Evolutionary conservation across 2,113 vertebrate species (phyloP).

Genomic region (Toxotes chatareus): DNA sequence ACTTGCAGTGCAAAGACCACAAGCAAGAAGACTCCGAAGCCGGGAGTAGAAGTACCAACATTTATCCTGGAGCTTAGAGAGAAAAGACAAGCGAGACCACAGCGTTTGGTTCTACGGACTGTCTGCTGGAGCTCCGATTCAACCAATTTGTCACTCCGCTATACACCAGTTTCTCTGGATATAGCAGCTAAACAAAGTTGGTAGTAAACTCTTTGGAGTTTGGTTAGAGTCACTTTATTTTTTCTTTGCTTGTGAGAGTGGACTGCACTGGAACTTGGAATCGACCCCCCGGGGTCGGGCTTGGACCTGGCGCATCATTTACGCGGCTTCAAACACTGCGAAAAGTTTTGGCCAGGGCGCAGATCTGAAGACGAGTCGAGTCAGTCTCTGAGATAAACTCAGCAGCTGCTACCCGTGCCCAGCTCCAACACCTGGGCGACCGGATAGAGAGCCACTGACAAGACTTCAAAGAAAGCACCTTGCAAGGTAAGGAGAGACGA

Average conservation of each 20-base stretch:
- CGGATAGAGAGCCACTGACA: conserved; percentile 70
- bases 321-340: conserved; percentile 39
- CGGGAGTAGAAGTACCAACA: conserved; percentile 89
- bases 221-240: conserved; percentile 84
- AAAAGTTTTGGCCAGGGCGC: conserved; percentile 69
- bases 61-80: conserved; percentile 75
- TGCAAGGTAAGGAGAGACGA: conserved; percentile 64
- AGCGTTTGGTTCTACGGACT: conserved; percentile 63
- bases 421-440: conserved; percentile 27
- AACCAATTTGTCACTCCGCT: conserved; percentile 71
- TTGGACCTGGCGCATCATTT: conserved; percentile 73
- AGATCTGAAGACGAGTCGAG: conserved; percentile 71
- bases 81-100: conserved; percentile 62
- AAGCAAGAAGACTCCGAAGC: conserved; percentile 89
- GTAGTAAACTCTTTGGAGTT: conserved; percentile 91
- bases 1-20: conserved; percentile 85
- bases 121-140: conserved; percentile 78
- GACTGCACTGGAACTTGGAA: conserved; percentile 84
- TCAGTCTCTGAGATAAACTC: conserved; percentile 57
- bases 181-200: conserved; percentile 82
- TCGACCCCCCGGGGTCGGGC: conserved; percentile 71
- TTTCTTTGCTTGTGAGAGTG: conserved; percentile 85
- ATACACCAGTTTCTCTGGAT: conserved; percentile 76
- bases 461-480: conserved; percentile 39
- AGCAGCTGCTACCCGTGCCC: conserved; percentile 68